phyloP scores from a whole-genome alignment of 2,888 invertebrate genomes.

The Galeopsomyia nigrocyanea region DNA sequence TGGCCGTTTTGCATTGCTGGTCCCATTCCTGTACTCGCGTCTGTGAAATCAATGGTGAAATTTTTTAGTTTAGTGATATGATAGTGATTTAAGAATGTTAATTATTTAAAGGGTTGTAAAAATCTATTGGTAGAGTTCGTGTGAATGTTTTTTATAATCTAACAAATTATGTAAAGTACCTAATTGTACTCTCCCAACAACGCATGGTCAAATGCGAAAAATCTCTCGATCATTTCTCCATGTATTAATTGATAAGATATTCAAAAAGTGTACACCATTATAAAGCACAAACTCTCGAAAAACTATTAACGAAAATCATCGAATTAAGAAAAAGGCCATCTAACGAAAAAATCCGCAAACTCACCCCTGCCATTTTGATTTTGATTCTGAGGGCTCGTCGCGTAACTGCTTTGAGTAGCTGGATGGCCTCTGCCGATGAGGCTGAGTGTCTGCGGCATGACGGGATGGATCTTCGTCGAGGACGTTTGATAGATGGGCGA shows the following conservation, averaged over 20 bases:
- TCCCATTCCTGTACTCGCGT: constrained; percentile 8
- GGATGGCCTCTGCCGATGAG: constrained; percentile 61
- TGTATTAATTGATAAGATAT: too few relatives aligned
- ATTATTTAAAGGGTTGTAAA: not conserved
- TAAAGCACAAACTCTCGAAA: too few relatives aligned
- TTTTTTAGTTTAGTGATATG: not conserved
- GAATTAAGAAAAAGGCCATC: too few relatives aligned
- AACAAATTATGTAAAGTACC: constrained; percentile 5
- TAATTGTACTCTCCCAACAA: too few relatives aligned
- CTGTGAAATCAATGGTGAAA: constrained; percentile 6
- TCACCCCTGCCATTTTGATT: constrained; percentile 42
- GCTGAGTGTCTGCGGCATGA: constrained; percentile 81
- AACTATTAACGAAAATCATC: not conserved
- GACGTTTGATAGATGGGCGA: constrained; percentile 86
- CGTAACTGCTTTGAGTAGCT: constrained; percentile 40
- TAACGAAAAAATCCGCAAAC: not conserved
- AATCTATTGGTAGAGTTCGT: not conserved
- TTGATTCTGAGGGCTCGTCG: constrained; percentile 43
- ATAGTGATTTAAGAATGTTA: not conserved
- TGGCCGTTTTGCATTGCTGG: constrained; percentile 40
- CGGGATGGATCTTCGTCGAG: constrained; percentile 85
- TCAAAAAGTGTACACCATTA: too few relatives aligned
- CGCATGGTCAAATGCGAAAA: too few relatives aligned
- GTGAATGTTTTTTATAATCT: not conserved
- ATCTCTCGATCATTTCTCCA: too few relatives aligned